A percentile compares a stretch with the other conserved stretches of the same genome.
phyloP scores from a whole-genome alignment of 2,888 invertebrate species.

The Serrognathus titanus region DNA sequence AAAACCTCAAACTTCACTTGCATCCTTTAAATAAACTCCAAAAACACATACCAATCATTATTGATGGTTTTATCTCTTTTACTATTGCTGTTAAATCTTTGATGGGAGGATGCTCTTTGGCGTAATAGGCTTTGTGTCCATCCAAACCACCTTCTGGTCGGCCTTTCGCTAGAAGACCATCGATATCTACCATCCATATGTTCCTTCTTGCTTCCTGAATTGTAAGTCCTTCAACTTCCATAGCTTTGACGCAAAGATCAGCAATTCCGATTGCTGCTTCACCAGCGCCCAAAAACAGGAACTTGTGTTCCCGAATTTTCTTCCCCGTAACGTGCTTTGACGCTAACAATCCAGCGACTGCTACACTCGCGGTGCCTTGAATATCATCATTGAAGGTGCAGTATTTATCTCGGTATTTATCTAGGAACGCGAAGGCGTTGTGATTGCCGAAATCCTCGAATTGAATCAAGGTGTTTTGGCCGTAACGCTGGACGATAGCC shows the following conservation, averaged over 20 bases:
- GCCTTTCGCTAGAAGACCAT: slow-evolving; percentile 78
- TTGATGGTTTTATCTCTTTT: slow-evolving; percentile 79
- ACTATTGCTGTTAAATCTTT: slow-evolving; percentile 78
- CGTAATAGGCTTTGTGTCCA: slow-evolving; percentile 68
- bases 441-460: slow-evolving; percentile 94
- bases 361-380: slow-evolving; percentile 81
- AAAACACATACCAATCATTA: slow-evolving; percentile 67
- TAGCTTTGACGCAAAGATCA: slow-evolving; percentile 81
- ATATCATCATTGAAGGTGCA: slow-evolving; percentile 99
- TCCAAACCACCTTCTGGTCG: slow-evolving; percentile 63
- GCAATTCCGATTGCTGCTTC: slow-evolving; percentile 58
- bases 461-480: slow-evolving; percentile 79
- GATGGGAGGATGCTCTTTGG: slow-evolving; percentile 75
- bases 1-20: neutral
- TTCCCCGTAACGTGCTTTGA: slow-evolving; percentile 69
- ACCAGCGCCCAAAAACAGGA: slow-evolving; percentile 88
- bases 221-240: slow-evolving; percentile 67
- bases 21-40: neutral
- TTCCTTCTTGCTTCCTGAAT: slow-evolving; percentile 74
- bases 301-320: slow-evolving; percentile 80
- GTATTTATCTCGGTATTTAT: slow-evolving; percentile 84
- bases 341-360: slow-evolving; percentile 88
- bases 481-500: slow-evolving; percentile 82
- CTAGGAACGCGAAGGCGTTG: slow-evolving; percentile 93
- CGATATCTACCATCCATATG: slow-evolving; percentile 94